Conservation (phyloP, 2,113 vertebrate species). For the Eurypyga helias region DNA sequence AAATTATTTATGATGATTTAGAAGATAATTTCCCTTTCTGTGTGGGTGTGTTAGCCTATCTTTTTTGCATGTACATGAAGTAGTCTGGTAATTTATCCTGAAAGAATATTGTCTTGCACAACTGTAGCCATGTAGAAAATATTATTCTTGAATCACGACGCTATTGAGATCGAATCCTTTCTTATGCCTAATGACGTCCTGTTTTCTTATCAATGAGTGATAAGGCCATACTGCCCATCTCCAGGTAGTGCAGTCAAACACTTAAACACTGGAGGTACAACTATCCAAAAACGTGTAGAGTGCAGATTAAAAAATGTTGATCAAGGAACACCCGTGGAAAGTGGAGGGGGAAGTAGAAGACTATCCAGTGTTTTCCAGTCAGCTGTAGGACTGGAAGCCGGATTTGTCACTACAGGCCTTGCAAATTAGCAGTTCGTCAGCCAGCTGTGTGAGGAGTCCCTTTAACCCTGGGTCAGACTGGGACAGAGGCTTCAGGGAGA, state of each 20-base stretch:
- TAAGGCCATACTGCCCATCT: neutral
- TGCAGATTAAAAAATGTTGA: neutral
- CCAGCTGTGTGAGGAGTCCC: fast-evolving
- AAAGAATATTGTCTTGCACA: neutral
- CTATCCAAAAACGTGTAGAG: neutral
- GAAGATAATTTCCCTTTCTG: neutral
- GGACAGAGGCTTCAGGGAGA: neutral
- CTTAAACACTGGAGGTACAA: neutral
- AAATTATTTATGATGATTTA: neutral
- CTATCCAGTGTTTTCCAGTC: neutral
- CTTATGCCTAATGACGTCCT: neutral
- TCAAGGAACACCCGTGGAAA: neutral
- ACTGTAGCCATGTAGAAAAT: neutral
- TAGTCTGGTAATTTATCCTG: neutral
- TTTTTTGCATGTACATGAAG: neutral
- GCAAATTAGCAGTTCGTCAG: neutral
- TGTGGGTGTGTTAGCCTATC: neutral
- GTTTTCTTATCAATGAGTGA: neutral
- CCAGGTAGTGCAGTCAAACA: neutral
- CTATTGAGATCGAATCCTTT: neutral
- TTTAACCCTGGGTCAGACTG: neutral
- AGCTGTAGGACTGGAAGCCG: neutral
- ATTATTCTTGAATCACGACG: neutral
- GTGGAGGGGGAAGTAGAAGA: neutral
- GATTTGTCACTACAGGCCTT: neutral